Percentiles rank a stretch among this genome's conserved stretches.
Conservation (phyloP, 1,140 invertebrate genomes). For the Nasonia longicornis region DNA sequence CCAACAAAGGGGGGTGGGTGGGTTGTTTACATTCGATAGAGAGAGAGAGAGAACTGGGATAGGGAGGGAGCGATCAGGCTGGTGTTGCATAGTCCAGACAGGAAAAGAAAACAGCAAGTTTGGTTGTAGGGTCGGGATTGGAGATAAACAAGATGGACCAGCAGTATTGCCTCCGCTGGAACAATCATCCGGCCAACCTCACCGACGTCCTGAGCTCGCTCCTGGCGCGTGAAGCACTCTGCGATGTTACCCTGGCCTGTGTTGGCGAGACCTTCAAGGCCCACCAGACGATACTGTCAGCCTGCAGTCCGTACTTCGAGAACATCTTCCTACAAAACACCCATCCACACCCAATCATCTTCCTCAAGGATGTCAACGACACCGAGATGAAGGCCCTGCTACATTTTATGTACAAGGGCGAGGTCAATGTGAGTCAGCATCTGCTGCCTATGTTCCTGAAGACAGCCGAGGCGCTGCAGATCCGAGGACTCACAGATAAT, state of each 20-base stretch:
- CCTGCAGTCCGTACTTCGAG: conserved; percentile 95
- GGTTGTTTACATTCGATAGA: conserved; percentile 2
- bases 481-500: conserved; percentile 89
- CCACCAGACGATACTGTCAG: conserved; percentile 92
- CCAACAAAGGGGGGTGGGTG: background rate
- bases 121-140: conserved; percentile 66
- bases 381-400: conserved; percentile 88
- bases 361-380: conserved; percentile 89
- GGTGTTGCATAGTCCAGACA: conserved; percentile 12
- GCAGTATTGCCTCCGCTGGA: conserved; percentile 95
- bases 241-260: conserved; percentile 93
- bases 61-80: conserved; percentile 33
- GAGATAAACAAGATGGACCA: conserved; percentile 80
- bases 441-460: conserved; percentile 89
- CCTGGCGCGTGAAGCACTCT: conserved; percentile 86
- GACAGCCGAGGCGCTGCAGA: conserved; percentile 91
- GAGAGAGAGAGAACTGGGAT: conserved; percentile 26
- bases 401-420: conserved; percentile 92
- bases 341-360: conserved; percentile 93
- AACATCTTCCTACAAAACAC: conserved; percentile 91
- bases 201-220: conserved; percentile 89
- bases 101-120: conserved; percentile 42
- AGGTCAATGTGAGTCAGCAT: conserved; percentile 90
- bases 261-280: conserved; percentile 92
- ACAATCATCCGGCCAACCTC: conserved; percentile 91